Percentiles rank a stretch among this genome's conserved stretches.
phyloP scores from a whole-genome alignment of 2,797 vertebrate species.

The Girardinus metallicus region DNA sequence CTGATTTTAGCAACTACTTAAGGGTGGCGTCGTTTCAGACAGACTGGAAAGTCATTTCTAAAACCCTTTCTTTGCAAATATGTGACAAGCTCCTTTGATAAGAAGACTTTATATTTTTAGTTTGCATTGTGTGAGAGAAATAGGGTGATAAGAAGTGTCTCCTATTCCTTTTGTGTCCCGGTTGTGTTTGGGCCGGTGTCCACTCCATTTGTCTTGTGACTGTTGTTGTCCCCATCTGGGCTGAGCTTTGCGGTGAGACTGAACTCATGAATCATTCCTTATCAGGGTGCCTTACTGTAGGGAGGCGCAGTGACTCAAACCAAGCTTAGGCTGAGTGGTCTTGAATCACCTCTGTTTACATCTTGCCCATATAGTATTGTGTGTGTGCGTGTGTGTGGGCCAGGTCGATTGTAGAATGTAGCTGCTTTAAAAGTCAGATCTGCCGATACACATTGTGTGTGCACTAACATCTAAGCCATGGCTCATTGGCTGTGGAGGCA shows the following conservation, averaged over 20 bases:
- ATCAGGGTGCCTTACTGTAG: slow-evolving; percentile 39
- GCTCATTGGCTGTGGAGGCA: slow-evolving; percentile 72
- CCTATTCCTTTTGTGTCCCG: neutral
- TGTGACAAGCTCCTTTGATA: neutral
- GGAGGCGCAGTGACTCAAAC: slow-evolving; percentile 58
- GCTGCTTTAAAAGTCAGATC: slow-evolving; percentile 70
- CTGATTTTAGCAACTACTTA: slow-evolving; percentile 10
- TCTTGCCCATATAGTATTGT: slow-evolving; percentile 33
- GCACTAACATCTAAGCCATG: slow-evolving; percentile 61
- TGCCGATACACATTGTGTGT: slow-evolving; percentile 62
- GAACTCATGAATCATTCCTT: slow-evolving; percentile 65
- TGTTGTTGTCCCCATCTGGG: slow-evolving; percentile 37
- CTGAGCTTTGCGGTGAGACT: slow-evolving; percentile 30
- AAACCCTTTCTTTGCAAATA: neutral
- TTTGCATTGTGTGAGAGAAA: neutral
- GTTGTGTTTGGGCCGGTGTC: slow-evolving; percentile 20
- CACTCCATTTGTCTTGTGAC: slow-evolving; percentile 15
- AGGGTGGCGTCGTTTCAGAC: slow-evolving; percentile 24
- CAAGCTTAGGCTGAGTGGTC: slow-evolving; percentile 41
- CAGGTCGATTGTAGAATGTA: slow-evolving; percentile 28
- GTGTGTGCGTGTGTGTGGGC: slow-evolving; percentile 12
- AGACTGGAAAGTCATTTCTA: neutral
- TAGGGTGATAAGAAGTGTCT: neutral
- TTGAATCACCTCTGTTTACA: slow-evolving; percentile 63
- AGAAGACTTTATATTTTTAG: neutral